Conservation (phyloP, 2,888 invertebrate species). For the Drosophila helvetica region DNA sequence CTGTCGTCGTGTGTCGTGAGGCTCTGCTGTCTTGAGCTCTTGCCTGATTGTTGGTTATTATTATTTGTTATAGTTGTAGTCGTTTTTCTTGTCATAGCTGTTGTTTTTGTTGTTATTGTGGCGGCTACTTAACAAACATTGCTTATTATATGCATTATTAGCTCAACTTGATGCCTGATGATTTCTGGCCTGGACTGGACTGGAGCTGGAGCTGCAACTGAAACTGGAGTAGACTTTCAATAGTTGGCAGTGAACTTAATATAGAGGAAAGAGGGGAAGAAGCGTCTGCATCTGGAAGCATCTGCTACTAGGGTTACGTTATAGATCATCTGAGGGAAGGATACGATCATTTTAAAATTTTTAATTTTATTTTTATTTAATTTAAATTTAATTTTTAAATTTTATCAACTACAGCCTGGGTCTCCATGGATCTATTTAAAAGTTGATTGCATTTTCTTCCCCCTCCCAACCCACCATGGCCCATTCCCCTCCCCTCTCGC, state of each 20-base stretch:
- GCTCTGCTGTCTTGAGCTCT: constrained; percentile 20
- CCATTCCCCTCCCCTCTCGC: neutral
- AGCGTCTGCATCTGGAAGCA: too few species aligned
- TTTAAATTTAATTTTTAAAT: too few species aligned
- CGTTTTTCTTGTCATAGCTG: neutral
- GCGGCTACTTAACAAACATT: constrained; percentile 44
- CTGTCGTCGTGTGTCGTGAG: neutral
- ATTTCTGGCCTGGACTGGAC: constrained; percentile 28
- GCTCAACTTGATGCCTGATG: constrained; percentile 30
- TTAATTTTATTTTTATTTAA: too few species aligned
- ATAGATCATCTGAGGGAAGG: neutral
- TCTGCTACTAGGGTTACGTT: neutral
- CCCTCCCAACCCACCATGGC: too few species aligned
- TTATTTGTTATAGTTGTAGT: constrained; percentile 59
- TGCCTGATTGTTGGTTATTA: constrained; percentile 38
- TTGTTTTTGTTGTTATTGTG: constrained; percentile 44
- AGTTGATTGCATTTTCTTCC: too few species aligned
- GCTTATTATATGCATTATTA: constrained; percentile 60
- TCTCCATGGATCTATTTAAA: too few species aligned
- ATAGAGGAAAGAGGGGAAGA: neutral
- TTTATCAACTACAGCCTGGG: too few species aligned
- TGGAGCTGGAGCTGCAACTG: neutral
- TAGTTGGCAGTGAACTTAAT: neutral
- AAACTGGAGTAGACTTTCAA: constrained; percentile 9
- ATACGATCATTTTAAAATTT: too few species aligned